Base-by-base conservation (phyloP, 1,140 invertebrate genomes). In the Tetramorium parvispinum region DNA sequence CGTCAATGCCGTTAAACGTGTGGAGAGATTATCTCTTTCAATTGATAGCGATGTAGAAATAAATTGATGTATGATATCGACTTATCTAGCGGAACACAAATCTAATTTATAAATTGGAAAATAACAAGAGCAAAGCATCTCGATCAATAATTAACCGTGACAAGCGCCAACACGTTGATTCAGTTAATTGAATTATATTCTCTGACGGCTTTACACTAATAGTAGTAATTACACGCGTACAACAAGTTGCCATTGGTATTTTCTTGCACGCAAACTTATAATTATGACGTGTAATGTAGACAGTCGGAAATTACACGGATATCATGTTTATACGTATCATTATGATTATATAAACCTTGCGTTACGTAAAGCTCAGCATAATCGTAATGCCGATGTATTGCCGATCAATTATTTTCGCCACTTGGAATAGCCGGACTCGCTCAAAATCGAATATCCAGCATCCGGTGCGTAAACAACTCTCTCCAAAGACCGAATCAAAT, bases 401-500 rank as follows among this genome's bases (percentile, higher is more conserved):
- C 6, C 27, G n/a, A 75, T 46, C 53, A 46, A 82, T 83, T 70
- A 40, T 43, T 75, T 49, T 55, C 24, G n/a, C 24, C 40, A 27
- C 11, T 57, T 21, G 18, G 7, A 82, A 73, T 70, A 43, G 37
- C 24, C 40, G 51, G 40, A 27, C 46, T 43, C 37, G n/a, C 32
- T 71, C 18, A 27, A 55, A 73, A 57, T 13, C 53, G 24, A 71
- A 32, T 51, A 65, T 27, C 37, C 65, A 43, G 27, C 71, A 46
- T 18, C 37, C 16, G 37, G 18, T 8, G 46, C 37, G 40, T 55
- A 73, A 73, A 82, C 68, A 71, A 46, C 10, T 11, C 66, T 82
- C 53, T 83, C 40, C 11, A 16, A 82, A 68, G 68, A 61, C 18
- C 79, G n/a, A 73, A 73, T 57, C 18, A 73, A 57, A 82, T 75